phyloP scores from a whole-genome alignment of 2,797 vertebrate species.

The Hozukius guyotensis region DNA sequence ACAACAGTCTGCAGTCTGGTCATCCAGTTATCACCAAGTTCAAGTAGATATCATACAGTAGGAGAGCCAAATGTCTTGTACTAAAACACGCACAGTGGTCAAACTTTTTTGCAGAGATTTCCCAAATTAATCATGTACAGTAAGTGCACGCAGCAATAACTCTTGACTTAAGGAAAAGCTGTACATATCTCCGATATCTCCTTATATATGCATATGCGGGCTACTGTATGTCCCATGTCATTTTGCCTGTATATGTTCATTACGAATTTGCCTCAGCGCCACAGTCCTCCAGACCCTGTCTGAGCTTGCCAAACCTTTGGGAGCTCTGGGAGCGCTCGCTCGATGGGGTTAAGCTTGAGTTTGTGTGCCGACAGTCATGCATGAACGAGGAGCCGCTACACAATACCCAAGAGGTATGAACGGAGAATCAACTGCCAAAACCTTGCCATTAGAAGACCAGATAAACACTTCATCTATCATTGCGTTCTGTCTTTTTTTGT shows the following conservation, averaged over 20 bases:
- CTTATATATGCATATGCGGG: not conserved
- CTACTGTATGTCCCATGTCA: not conserved
- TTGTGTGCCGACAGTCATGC: conserved; percentile 70
- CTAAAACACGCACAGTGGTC: not conserved
- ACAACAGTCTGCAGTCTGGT: conserved; percentile 45
- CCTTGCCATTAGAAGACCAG: conserved; percentile 46
- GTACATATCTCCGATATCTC: not conserved
- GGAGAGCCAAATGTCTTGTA: conserved; percentile 17
- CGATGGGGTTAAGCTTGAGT: conserved; percentile 55
- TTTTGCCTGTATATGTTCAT: not conserved
- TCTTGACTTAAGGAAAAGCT: not conserved
- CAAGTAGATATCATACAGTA: conserved; percentile 16
- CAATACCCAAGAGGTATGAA: conserved; percentile 61
- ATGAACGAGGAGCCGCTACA: conserved; percentile 60
- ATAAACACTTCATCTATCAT: conserved; percentile 38
- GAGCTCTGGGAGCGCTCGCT: conserved; percentile 41
- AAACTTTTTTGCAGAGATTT: not conserved
- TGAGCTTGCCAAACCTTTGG: conserved; percentile 35
- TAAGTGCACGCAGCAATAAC: not conserved
- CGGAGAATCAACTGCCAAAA: conserved; percentile 62
- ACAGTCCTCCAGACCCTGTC: conserved; percentile 26
- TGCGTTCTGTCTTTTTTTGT: not conserved
- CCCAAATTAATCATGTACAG: not conserved
- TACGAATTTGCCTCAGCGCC: conserved; percentile 30
- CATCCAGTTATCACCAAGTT: conserved; percentile 40